Evolutionary conservation across 2,797 vertebrate genomes (phyloP), one percentile per base, ranked within the genome.

Genomic region (Phoxinus dragarum): DNA sequence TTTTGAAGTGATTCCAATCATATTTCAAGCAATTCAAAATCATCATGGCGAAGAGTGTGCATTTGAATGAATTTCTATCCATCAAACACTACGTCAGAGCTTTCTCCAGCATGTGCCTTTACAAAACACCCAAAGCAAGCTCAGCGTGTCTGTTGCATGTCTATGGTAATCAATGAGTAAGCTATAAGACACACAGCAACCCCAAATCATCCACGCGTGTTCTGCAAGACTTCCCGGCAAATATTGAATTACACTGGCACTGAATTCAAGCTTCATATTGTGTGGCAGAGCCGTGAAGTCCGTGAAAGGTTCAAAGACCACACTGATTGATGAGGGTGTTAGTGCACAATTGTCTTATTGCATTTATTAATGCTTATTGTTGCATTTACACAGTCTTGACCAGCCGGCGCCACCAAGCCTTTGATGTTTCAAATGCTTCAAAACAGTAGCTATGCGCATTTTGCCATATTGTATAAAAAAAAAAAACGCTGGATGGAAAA

Each of bases 301-400:
- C 40, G 19, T 59, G 31, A 80, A 80, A 72, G 75, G 67, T 34
- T 66, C 76, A 74, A 72, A 80, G 72, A 49, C 9, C 34, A 1
- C 34, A 31, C 54, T 73, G 84, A 85, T 74, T 80, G 84, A 85
- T 80, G 76, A 80, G 40, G 14, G 34, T 54, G 84, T 66, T 74
- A 38, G 36, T 38, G 36, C 36, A 6, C 36, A 38, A 38, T 38
- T 38, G 36, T 38, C 5, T 6, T 38, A 6, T 38, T 38, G 36
- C 5, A 6, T 38, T 38, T 38, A 27, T 27, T 27, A 27, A 27
- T 27, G 27, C 27, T 27, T 27, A 27, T 38, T 6, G 36, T 38
- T 42, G 42, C 42, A 42, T 10, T 42, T 42, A 42, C 42, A 42
- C 42, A 8, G 42, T 42, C 9, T 42, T 42, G 9, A 42, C 42